phyloP scores from a whole-genome alignment of 1,140 invertebrate genomes.

The Manduca sexta region DNA sequence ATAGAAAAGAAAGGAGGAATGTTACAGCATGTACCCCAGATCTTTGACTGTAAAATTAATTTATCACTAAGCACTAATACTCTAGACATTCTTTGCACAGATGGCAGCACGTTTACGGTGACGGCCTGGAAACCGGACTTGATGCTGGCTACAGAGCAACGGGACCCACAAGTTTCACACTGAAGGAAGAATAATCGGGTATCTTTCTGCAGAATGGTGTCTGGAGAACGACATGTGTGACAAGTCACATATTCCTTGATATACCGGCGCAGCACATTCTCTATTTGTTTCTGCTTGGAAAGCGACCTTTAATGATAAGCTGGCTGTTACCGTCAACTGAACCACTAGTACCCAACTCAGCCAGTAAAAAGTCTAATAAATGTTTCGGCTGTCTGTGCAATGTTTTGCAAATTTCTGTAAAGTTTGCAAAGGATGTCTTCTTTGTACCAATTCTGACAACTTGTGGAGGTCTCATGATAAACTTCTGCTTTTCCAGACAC shows the following conservation, averaged over 20 bases:
- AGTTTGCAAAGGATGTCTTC: slow-evolving; percentile 99
- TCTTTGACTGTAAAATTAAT: slow-evolving; percentile 52
- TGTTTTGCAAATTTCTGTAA: slow-evolving; percentile 93
- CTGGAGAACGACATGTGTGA: slow-evolving; percentile 98
- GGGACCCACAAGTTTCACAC: slow-evolving; percentile 98
- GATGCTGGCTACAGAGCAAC: slow-evolving; percentile 99
- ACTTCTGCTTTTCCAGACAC: slow-evolving; percentile 98
- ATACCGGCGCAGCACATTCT: slow-evolving; percentile 97
- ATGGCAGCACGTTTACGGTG: slow-evolving; percentile 98
- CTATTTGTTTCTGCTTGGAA: slow-evolving; percentile 99
- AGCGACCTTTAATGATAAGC: slow-evolving; percentile 98
- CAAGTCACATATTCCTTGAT: slow-evolving; percentile 99
- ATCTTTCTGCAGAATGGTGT: slow-evolving; percentile 99
- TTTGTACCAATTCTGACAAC: slow-evolving; percentile 98
- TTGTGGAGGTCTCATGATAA: slow-evolving; percentile 99
- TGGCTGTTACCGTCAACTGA: slow-evolving; percentile 96
- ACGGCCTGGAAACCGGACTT: slow-evolving; percentile 99
- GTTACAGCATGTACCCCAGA: slow-evolving; percentile 58
- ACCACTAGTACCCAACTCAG: slow-evolving; percentile 98
- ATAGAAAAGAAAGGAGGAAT: background rate
- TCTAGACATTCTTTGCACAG: slow-evolving; percentile 94
- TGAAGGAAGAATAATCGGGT: slow-evolving; percentile 99
- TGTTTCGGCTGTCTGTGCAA: slow-evolving; percentile 98
- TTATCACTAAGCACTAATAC: slow-evolving; percentile 63
- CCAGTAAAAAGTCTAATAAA: slow-evolving; percentile 96